Percentiles rank a stretch among this genome's conserved stretches.
Evolutionary conservation across 2,113 vertebrate species (phyloP).

Genomic region (Oceanites oceanicus): DNA sequence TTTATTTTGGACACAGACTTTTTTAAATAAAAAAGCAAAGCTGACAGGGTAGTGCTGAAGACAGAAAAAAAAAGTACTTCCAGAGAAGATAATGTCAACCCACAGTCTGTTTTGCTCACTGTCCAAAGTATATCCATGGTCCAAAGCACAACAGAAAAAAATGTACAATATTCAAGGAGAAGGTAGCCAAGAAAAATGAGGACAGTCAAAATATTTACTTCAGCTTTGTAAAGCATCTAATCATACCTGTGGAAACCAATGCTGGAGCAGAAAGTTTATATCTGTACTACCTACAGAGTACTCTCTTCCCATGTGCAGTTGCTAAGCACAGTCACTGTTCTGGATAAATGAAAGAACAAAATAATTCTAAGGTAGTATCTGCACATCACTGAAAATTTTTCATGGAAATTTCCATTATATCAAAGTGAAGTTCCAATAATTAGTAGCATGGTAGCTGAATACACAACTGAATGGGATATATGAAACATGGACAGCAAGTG

Average conservation of each 20-base stretch:
- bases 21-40: neutral
- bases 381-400: neutral
- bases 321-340: neutral
- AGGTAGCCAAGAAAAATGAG: neutral
- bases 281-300: neutral
- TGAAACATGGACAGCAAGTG: neutral
- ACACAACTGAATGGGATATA: neutral
- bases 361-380: neutral
- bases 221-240: neutral
- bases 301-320: neutral
- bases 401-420: neutral
- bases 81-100: neutral
- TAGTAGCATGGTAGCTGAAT: neutral
- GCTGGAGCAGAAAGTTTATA: neutral
- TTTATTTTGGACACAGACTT: neutral
- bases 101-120: neutral
- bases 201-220: neutral
- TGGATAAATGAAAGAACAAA: neutral
- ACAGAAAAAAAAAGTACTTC: neutral
- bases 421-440: neutral
- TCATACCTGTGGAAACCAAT: neutral
- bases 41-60: neutral
- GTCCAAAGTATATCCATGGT: neutral
- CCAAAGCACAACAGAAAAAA: neutral
- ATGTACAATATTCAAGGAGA: neutral